A percentile compares a stretch with the other conserved stretches of the same genome.
Evolutionary conservation across 1,140 invertebrate genomes (phyloP).

Genomic region (Drosophila varians): DNA sequence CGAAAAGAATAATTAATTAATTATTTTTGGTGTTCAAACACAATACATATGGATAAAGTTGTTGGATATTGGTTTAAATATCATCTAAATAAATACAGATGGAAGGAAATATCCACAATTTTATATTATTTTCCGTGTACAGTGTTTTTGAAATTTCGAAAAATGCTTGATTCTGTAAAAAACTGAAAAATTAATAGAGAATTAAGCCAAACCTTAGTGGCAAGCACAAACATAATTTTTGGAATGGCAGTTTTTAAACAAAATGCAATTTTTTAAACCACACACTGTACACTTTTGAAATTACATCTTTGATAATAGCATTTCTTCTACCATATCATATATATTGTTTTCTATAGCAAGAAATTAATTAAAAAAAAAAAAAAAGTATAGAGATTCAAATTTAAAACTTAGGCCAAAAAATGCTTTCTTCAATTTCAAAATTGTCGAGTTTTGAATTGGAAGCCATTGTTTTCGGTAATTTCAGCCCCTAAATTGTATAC

Average conservation of each 20-base stretch:
- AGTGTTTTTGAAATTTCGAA: constrained; percentile 13
- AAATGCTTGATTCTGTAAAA: too few relatives aligned
- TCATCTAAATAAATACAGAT: constrained; percentile 27
- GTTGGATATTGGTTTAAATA: constrained; percentile 16
- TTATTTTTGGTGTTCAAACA: constrained; percentile 63
- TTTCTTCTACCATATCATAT: not conserved
- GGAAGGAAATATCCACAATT: not conserved
- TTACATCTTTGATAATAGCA: not conserved
- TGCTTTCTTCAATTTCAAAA: not conserved
- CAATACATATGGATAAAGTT: constrained; percentile 40
- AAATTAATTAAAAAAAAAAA: too few relatives aligned
- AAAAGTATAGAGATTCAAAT: not conserved
- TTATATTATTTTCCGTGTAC: constrained; percentile 11
- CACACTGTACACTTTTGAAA: not conserved
- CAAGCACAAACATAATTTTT: not conserved
- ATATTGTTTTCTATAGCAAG: not conserved
- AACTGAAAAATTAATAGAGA: too few relatives aligned
- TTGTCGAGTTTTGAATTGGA: not conserved
- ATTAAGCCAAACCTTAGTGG: too few relatives aligned
- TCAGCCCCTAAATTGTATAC: not conserved
- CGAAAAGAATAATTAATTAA: constrained; percentile 11
- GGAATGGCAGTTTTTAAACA: not conserved
- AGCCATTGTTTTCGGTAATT: not conserved
- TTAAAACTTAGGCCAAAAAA: too few relatives aligned
- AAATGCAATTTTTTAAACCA: not conserved